Base-by-base conservation (phyloP, 2,797 vertebrate genomes). In the Gymnodraco acuticeps region DNA sequence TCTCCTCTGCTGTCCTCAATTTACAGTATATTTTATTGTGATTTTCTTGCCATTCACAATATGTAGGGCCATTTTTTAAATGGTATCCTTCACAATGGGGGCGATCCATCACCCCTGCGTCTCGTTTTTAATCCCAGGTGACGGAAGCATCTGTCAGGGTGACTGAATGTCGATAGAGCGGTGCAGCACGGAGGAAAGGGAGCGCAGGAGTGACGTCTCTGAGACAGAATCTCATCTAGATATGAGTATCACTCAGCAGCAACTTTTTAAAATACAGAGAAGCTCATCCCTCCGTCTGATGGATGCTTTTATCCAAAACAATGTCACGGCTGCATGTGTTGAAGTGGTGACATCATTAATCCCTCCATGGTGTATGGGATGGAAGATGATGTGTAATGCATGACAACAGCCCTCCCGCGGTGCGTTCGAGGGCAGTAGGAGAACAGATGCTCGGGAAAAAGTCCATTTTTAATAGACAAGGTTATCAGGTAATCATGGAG, bases 101-200 rank as follows among this genome's bases (percentile, higher is more conserved):
- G 78, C 63, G 65, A 88, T 91, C 77, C 23, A 83, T 93, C 92
- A 90, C 63, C 74, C 58, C 66, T 27, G 88, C 59, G 27, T 5
- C 81, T 89, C 85, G 74, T 93, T 93, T 90, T 85, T 91, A 89
- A 90, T 91, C 88, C 87, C 81, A 76, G 75, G 81, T 86, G 89
- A 93, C 89, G 84, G 85, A 87, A 87, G 80, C 91, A 88, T 93
- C 89, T 84, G 87, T 91, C 88, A 92, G 85, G 77, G 63, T 81
- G 81, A 92, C 90, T 88, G 87, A 89, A 89, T 6, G 83, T 89
- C 88, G 77, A 92, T 91, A 65, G 77, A 74, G 83, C 38, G 13
- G 72, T 74, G 63, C 74, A 64, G 80, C 78, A 48, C 55, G 60
- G 66, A 68, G 68, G 2, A 12, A 9, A 10, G 68, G 58, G 55